phyloP scores from a whole-genome alignment of 1,140 invertebrate species.

The Drosophila littoralis region DNA sequence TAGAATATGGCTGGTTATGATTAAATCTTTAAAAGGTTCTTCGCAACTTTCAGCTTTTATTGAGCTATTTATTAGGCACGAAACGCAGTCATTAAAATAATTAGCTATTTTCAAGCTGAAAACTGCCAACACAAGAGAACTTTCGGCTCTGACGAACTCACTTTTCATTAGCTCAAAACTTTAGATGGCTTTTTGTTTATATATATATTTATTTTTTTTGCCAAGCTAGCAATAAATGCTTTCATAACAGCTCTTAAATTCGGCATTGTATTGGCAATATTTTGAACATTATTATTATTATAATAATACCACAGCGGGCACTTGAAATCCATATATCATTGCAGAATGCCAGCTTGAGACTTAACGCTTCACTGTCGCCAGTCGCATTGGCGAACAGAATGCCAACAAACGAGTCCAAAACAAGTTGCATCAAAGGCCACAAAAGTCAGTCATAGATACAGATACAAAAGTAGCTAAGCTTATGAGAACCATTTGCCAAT shows the following conservation, averaged over 20 bases:
- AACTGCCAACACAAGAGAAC: background rate
- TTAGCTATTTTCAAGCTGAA: slow-evolving; percentile 6
- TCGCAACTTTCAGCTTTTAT: too few relatives aligned
- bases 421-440: slow-evolving; percentile 74
- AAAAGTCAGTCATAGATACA: slow-evolving; percentile 44
- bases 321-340: slow-evolving; percentile 21
- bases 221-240: background rate
- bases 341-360: slow-evolving; percentile 30
- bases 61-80: too few relatives aligned
- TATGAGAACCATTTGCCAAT: slow-evolving; percentile 33
- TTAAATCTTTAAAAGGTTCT: too few relatives aligned
- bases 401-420: slow-evolving; percentile 67
- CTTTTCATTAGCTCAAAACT: background rate
- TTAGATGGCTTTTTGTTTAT: background rate
- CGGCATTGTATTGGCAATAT: slow-evolving; percentile 8
- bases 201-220: background rate
- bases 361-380: slow-evolving; percentile 34
- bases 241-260: slow-evolving; percentile 4
- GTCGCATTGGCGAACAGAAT: slow-evolving; percentile 51
- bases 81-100: too few relatives aligned
- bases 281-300: slow-evolving; percentile 20
- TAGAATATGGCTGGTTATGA: too few relatives aligned
- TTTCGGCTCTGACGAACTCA: background rate
- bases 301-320: slow-evolving; percentile 15
- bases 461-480: slow-evolving; percentile 5